Conservation (phyloP, 2,888 invertebrate genomes). For the Eupithecia subfuscata region DNA sequence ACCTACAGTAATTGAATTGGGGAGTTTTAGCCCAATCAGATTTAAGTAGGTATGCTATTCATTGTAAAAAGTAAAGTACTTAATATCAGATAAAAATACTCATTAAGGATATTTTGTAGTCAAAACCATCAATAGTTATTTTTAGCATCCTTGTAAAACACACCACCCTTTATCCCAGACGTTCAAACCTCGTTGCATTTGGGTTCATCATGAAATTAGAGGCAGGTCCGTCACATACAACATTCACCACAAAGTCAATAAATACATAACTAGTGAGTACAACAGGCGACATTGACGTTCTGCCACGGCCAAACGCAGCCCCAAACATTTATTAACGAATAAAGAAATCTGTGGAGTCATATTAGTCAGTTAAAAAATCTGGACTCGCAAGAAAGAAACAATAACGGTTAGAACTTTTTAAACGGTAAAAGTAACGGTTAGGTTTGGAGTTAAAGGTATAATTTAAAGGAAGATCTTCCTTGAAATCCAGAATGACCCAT, state of each 20-base stretch:
- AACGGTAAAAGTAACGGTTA: no score
- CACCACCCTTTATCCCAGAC: background rate
- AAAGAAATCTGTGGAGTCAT: conserved; percentile 51
- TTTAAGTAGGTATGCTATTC: no score
- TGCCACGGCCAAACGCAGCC: conserved; percentile 78
- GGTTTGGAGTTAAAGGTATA: background rate
- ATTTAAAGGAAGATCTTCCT: background rate
- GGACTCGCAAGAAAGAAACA: background rate
- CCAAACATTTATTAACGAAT: conserved; percentile 79
- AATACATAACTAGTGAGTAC: conserved; percentile 65
- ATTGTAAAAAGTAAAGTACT: no score
- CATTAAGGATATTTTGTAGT: no score
- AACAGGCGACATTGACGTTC: conserved; percentile 80
- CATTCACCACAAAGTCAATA: conserved; percentile 47
- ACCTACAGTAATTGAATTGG: no score
- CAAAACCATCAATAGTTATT: background rate
- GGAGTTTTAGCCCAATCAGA: no score
- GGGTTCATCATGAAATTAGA: conserved; percentile 38
- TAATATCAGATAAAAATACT: no score
- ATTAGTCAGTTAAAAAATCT: background rate
- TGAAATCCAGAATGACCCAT: background rate
- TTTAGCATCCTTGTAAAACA: background rate
- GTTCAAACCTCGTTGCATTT: conserved; percentile 5
- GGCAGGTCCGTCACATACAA: conserved; percentile 47
- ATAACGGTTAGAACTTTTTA: no score